phyloP scores from a whole-genome alignment of 2,888 invertebrate genomes.

The Aleiodes testaceus region DNA sequence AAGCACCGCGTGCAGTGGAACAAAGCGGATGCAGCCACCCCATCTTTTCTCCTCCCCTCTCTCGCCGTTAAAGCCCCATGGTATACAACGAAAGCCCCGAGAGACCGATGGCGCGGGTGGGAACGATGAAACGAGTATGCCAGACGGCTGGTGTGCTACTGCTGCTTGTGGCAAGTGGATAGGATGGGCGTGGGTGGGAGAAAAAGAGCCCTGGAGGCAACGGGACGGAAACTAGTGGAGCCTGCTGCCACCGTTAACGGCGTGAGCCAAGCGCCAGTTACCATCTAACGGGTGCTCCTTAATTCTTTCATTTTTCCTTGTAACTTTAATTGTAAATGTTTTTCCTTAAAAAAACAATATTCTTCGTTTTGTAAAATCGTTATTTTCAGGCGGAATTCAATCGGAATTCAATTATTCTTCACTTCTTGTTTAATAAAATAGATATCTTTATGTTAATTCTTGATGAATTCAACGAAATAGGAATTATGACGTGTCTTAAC shows the following conservation, averaged over 20 bases:
- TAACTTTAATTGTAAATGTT: no score
- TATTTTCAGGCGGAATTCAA: no score
- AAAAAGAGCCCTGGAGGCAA: conserved; percentile 47
- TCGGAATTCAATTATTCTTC: no score
- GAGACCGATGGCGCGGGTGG: conserved; percentile 35
- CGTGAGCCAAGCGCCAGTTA: conserved; percentile 44
- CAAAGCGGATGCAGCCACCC: not conserved
- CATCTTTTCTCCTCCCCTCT: not conserved
- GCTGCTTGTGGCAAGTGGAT: not conserved
- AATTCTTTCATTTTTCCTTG: no score
- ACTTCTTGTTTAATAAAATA: no score
- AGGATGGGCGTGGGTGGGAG: conserved; percentile 42
- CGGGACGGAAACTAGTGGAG: conserved; percentile 5
- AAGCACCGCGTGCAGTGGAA: no score
- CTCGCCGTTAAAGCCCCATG: conserved; percentile 3
- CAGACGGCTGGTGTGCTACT: conserved; percentile 4
- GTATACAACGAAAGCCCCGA: conserved; percentile 6
- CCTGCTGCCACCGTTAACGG: conserved; percentile 3
- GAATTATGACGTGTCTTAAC: no score
- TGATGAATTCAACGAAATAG: no score
- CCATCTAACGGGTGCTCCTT: conserved; percentile 49
- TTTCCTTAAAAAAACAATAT: no score
- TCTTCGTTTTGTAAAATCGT: no score
- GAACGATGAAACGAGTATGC: conserved; percentile 39
- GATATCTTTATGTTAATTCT: no score